Conservation (phyloP, 2,113 vertebrate genomes). For the Mustela nigripes region DNA sequence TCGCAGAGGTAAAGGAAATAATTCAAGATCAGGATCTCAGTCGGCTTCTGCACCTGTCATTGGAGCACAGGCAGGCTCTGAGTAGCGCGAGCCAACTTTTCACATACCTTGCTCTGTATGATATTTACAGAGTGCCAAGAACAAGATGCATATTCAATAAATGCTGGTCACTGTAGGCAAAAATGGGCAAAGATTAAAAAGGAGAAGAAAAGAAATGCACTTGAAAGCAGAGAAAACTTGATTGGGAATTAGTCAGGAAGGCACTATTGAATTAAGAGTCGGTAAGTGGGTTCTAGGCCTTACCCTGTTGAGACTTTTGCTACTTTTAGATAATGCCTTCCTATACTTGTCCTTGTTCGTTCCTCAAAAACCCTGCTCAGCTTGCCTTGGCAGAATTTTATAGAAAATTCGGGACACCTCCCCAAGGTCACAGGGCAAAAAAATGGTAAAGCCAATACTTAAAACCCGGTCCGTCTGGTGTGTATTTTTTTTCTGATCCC, state of each 20-base stretch:
- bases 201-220: background rate
- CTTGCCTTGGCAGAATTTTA: background rate
- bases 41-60: background rate
- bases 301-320: background rate
- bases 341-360: background rate
- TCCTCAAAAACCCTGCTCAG: background rate
- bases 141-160: background rate
- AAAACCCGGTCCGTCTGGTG: background rate
- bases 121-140: background rate
- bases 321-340: background rate
- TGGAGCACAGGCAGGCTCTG: background rate
- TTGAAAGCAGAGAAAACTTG: background rate
- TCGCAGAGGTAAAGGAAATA: background rate
- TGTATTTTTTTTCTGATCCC: background rate
- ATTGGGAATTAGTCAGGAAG: background rate
- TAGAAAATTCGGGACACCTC: background rate
- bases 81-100: background rate
- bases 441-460: background rate
- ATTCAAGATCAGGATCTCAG: background rate
- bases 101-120: background rate
- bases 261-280: background rate
- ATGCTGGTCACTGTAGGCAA: background rate
- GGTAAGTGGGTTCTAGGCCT: background rate
- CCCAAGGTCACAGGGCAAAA: background rate
- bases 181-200: background rate